These are phyloP conservation scores for Rhagium mordax DNA, from an alignment of 2,888 invertebrate species.

Conservation along the genomic window DNA sequence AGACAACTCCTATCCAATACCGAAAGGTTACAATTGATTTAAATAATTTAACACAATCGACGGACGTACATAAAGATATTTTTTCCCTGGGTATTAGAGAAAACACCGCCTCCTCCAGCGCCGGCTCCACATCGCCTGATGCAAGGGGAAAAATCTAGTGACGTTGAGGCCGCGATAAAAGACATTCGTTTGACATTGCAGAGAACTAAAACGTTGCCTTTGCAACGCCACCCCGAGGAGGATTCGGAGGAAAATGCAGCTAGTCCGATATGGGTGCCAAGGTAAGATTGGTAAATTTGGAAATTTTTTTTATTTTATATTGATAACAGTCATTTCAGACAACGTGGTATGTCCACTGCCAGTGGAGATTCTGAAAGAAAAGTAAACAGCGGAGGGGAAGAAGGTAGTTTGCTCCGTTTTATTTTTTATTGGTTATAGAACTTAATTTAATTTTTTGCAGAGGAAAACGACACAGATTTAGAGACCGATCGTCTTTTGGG, in stretches of 20 bases:
- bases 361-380: constrained; percentile 79
- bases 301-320: constrained; percentile 48
- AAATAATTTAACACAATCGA: no score
- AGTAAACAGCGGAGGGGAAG: constrained; percentile 77
- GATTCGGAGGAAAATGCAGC: constrained; percentile 71
- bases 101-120: constrained; percentile 83
- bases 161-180: constrained; percentile 80
- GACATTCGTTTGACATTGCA: constrained; percentile 87
- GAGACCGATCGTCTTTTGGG: constrained; percentile 97
- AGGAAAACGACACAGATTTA: constrained; percentile 96
- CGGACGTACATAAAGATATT: not conserved
- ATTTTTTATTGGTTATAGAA: constrained; percentile 12
- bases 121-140: constrained; percentile 81
- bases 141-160: constrained; percentile 64
- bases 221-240: constrained; percentile 69
- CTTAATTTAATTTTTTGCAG: constrained; percentile 67
- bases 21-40: no score
- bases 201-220: constrained; percentile 79
- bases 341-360: constrained; percentile 72
- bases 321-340: constrained; percentile 68
- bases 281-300: constrained; percentile 65
- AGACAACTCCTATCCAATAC: no score
- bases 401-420: constrained; percentile 62
- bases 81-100: constrained; percentile 60
- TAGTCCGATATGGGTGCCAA: constrained; percentile 82